phyloP scores from a whole-genome alignment of 2,797 vertebrate species.

The Pseudochaenichthys georgianus region DNA sequence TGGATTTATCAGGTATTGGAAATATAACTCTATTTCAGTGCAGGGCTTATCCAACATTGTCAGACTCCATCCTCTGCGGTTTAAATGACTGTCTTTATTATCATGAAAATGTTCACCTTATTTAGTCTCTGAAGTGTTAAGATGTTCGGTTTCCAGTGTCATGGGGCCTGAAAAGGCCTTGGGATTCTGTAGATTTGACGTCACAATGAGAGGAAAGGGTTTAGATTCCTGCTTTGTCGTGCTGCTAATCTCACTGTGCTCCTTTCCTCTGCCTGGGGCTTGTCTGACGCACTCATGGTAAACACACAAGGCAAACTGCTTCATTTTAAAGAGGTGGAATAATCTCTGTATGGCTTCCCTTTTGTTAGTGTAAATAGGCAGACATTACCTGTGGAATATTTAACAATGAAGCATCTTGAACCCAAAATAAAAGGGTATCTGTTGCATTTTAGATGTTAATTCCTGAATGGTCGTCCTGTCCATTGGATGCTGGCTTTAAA shows the following conservation, averaged over 20 bases:
- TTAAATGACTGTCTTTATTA: slow-evolving; percentile 6
- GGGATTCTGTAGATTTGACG: slow-evolving; percentile 17
- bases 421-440: background rate
- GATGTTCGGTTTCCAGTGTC: background rate
- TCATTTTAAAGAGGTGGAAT: slow-evolving; percentile 4
- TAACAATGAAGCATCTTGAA: slow-evolving; percentile 6
- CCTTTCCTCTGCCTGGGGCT: slow-evolving; percentile 17
- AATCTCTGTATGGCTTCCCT: slow-evolving; percentile 2
- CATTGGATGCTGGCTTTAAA: slow-evolving; percentile 34
- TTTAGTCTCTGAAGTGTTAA: slow-evolving; percentile 3
- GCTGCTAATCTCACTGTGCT: slow-evolving; percentile 49
- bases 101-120: slow-evolving; percentile 5
- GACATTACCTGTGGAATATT: background rate
- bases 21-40: background rate
- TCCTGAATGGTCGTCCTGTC: slow-evolving; percentile 35
- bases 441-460: background rate
- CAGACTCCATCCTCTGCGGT: background rate
- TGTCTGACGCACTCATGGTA: slow-evolving; percentile 47
- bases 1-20: background rate
- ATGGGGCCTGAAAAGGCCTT: slow-evolving; percentile 1
- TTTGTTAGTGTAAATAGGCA: background rate
- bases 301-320: slow-evolving; percentile 44
- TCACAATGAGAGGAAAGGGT: slow-evolving; percentile 22
- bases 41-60: too few relatives aligned
- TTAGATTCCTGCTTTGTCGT: slow-evolving; percentile 34